Percentiles rank a stretch among this genome's conserved stretches.
phyloP scores from a whole-genome alignment of 1,140 invertebrate species.

The Apis florea region DNA sequence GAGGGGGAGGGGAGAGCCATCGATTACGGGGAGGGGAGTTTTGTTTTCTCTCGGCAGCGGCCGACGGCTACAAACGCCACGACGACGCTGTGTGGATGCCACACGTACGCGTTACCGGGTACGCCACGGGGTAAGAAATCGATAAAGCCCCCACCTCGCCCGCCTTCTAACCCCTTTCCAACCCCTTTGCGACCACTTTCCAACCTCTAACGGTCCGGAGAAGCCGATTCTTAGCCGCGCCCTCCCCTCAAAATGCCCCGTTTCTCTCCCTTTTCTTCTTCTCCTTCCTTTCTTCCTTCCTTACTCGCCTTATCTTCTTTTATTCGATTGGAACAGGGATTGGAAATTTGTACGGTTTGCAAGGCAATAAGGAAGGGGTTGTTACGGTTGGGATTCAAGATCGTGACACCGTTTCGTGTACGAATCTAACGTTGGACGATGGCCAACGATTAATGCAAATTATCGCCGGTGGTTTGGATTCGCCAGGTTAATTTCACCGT shows the following conservation, averaged over 20 bases:
- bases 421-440: conserved; percentile 28
- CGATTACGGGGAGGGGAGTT: neutral
- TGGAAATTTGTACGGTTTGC: neutral
- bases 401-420: neutral
- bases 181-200: conserved; percentile 33
- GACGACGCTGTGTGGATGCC: conserved; percentile 32
- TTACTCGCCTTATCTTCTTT: neutral
- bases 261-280: conserved; percentile 53
- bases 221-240: conserved; percentile 72
- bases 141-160: conserved; percentile 74
- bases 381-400: too few species aligned
- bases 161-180: conserved; percentile 37
- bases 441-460: conserved; percentile 54
- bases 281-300: conserved; percentile 14
- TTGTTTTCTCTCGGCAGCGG: conserved; percentile 32
- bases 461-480: neutral
- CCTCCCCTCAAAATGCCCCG: conserved; percentile 60
- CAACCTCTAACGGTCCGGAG: conserved; percentile 53
- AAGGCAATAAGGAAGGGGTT: neutral
- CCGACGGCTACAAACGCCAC: conserved; percentile 42
- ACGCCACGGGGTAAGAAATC: conserved; percentile 77
- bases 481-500: neutral
- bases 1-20: neutral
- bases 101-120: conserved; percentile 75
- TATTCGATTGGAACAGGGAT: neutral